Conservation (phyloP, 92 coral and sea anemone genomes). For the Actinostola sp. region DNA sequence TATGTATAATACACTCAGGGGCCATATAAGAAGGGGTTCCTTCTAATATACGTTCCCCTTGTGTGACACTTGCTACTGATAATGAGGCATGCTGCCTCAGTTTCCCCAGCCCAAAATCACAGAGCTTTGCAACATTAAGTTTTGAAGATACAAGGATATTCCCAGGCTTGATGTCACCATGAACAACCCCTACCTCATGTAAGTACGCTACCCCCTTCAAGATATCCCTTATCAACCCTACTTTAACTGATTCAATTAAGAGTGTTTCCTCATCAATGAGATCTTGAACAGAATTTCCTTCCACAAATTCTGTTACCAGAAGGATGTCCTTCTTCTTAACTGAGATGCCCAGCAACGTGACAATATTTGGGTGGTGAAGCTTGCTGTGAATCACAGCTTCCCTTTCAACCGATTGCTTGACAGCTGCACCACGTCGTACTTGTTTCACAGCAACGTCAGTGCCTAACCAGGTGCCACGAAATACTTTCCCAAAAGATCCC, state of each 20-base stretch:
- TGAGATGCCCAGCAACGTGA: too few species aligned
- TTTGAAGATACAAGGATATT: neutral
- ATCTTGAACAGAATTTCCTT: too few species aligned
- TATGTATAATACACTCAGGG: neutral
- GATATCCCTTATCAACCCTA: neutral
- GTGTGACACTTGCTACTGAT: neutral
- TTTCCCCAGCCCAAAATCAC: neutral
- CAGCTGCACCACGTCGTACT: too few species aligned
- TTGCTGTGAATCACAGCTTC: too few species aligned
- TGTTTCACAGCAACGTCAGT: too few species aligned
- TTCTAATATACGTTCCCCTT: neutral
- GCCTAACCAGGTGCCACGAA: too few species aligned
- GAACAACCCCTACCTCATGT: neutral
- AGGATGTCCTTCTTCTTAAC: too few species aligned
- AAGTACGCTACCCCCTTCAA: neutral
- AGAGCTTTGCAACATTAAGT: neutral
- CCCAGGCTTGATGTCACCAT: neutral
- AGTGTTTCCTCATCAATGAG: too few species aligned
- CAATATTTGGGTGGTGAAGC: too few species aligned
- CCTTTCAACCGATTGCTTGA: too few species aligned
- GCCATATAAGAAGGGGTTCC: neutral
- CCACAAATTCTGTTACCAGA: too few species aligned
- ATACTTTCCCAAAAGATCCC: too few species aligned
- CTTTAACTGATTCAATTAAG: conserved; percentile 23
- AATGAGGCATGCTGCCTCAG: neutral